Evolutionary conservation across 2,797 vertebrate species (phyloP).

Genomic region (Pampus argenteus): DNA sequence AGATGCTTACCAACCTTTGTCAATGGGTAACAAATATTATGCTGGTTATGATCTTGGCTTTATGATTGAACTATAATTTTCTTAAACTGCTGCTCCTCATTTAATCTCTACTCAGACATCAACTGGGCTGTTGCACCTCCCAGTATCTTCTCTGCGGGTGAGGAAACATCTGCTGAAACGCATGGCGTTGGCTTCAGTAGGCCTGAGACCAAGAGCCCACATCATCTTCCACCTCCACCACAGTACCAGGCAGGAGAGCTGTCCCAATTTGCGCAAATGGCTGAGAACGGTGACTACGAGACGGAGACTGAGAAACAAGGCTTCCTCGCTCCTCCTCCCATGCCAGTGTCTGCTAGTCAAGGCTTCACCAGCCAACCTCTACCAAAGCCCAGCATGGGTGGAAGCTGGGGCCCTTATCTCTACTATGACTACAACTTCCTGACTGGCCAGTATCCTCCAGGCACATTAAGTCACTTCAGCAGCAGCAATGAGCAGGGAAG

Average conservation of each 20-base stretch:
- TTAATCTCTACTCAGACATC: neutral
- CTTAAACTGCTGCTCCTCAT: neutral
- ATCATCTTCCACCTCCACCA: neutral
- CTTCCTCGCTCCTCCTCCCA: no score
- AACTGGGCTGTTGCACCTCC: neutral
- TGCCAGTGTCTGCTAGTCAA: neutral
- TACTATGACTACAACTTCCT: constrained; percentile 22
- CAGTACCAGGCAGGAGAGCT: constrained; percentile 26
- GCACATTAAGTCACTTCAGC: constrained; percentile 29
- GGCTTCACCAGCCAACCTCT: neutral
- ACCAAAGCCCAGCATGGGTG: rapidly evolving
- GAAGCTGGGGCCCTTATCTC: neutral
- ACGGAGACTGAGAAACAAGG: neutral
- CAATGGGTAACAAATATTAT: neutral
- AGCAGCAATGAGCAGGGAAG: constrained; percentile 33
- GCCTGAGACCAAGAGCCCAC: neutral
- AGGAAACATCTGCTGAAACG: neutral
- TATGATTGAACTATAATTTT: neutral
- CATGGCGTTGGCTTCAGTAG: neutral
- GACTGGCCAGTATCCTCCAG: constrained; percentile 37
- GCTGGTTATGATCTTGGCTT: no score
- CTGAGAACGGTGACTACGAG: neutral
- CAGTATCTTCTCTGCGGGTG: neutral
- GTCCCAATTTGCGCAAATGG: neutral
- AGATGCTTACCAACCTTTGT: neutral